These are phyloP conservation scores for Tadarida brasiliensis DNA, from an alignment of 2,797 vertebrate species.

Conservation along the genomic window DNA sequence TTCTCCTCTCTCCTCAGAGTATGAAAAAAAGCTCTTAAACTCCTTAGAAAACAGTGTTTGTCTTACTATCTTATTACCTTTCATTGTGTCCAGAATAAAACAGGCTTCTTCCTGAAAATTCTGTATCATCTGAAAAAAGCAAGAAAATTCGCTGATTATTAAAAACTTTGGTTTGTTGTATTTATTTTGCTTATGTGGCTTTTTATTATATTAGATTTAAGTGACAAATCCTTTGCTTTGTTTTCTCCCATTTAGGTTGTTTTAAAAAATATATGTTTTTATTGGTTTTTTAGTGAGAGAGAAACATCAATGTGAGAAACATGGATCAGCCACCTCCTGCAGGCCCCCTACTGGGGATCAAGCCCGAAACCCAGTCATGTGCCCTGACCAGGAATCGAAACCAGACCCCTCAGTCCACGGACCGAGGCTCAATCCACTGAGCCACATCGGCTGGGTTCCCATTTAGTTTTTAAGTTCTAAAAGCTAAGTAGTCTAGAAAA, in stretches of 20 bases:
- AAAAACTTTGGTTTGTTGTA: not conserved
- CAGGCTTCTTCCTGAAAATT: slow-evolving; percentile 99
- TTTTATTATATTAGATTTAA: slow-evolving; percentile 41
- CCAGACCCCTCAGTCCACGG: no score
- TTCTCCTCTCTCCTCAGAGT: slow-evolving; percentile 30
- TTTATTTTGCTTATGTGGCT: slow-evolving; percentile 11
- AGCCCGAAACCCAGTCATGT: no score
- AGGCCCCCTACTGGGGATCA: no score
- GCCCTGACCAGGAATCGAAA: no score
- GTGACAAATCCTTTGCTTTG: not conserved
- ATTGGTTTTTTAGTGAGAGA: no score
- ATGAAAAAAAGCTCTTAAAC: not conserved
- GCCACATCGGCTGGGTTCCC: no score
- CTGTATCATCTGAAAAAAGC: slow-evolving; percentile 95
- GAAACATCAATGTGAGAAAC: no score
- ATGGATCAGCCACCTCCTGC: no score
- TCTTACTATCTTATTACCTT: slow-evolving; percentile 90
- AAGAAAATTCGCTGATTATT: slow-evolving; percentile 52
- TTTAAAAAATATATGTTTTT: no score
- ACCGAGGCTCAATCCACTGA: no score
- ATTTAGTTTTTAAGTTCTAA: slow-evolving; percentile 12
- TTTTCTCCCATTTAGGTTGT: not conserved
- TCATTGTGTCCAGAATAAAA: slow-evolving; percentile 98
- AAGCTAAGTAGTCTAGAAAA: slow-evolving; percentile 23
- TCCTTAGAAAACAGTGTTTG: not conserved